phyloP scores from a whole-genome alignment of 2,797 vertebrate genomes.

The Hypotaenidia philippensis region DNA sequence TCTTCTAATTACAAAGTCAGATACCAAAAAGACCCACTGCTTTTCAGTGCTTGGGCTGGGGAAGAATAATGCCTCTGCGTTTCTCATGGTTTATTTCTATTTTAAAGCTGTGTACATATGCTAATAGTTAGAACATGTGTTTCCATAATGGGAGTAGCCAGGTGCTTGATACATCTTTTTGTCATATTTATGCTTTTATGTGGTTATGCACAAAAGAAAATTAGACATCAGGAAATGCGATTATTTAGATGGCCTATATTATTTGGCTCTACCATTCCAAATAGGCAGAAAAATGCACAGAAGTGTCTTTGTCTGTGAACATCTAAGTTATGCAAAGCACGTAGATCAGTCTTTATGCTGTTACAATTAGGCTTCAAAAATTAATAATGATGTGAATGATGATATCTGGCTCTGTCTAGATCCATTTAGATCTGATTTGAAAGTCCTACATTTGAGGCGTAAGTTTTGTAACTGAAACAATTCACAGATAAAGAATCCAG shows the following conservation, averaged over 20 bases:
- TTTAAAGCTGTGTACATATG: not conserved
- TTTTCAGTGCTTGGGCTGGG: not conserved
- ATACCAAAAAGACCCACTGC: not conserved
- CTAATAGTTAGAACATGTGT: not conserved
- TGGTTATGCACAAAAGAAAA: not conserved
- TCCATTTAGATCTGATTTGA: not conserved
- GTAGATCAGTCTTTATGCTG: not conserved
- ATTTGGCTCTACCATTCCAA: not conserved
- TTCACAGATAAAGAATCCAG: not conserved
- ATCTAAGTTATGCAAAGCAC: not conserved
- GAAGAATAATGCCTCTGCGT: not conserved
- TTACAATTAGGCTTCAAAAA: not conserved
- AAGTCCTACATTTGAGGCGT: not conserved
- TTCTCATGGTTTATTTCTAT: not conserved
- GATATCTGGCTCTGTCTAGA: not conserved
- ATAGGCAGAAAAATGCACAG: not conserved
- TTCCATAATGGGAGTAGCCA: not conserved
- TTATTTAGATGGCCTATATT: not conserved
- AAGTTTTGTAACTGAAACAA: not conserved
- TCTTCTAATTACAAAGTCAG: not conserved
- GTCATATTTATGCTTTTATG: not conserved
- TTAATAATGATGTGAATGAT: not conserved
- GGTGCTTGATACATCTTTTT: not conserved
- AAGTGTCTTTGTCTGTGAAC: not conserved
- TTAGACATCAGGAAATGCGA: fast-evolving